Conservation (phyloP, 2,113 vertebrate genomes). For the Grantiella picta region DNA sequence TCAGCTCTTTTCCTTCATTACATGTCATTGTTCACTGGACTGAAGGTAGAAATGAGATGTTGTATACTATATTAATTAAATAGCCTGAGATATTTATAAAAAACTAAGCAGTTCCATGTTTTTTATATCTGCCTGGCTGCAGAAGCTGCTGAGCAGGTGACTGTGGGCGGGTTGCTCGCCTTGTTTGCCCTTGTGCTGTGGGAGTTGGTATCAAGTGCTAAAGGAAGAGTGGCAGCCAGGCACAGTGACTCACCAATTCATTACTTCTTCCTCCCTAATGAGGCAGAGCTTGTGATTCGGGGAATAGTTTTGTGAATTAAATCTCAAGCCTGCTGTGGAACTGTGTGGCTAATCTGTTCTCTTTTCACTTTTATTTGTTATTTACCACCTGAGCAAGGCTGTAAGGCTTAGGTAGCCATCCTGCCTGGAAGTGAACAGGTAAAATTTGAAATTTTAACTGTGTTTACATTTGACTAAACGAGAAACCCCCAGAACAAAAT, state of each 20-base stretch:
- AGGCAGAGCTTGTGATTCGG: neutral
- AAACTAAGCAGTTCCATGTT: neutral
- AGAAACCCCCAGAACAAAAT: neutral
- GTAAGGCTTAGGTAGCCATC: neutral
- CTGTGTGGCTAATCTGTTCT: neutral
- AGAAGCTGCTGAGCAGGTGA: slow-evolving; percentile 16
- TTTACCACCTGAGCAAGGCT: neutral
- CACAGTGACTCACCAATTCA: slow-evolving; percentile 42
- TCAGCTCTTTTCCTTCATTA: neutral
- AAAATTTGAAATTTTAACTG: neutral
- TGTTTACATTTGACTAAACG: neutral
- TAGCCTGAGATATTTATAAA: neutral
- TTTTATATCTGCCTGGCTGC: neutral
- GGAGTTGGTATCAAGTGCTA: slow-evolving; percentile 4
- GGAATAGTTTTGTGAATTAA: neutral
- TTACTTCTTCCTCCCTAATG: neutral
- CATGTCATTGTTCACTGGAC: neutral
- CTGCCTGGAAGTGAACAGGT: neutral
- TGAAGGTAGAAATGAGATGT: neutral
- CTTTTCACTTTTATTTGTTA: neutral
- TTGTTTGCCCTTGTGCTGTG: slow-evolving; percentile 32
- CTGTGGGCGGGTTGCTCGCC: neutral
- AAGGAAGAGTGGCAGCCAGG: slow-evolving; percentile 40
- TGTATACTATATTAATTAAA: neutral
- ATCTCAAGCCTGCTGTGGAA: neutral